Evolutionary conservation across 2,888 invertebrate species (phyloP).

Genomic region (Drosophila neotestacea): DNA sequence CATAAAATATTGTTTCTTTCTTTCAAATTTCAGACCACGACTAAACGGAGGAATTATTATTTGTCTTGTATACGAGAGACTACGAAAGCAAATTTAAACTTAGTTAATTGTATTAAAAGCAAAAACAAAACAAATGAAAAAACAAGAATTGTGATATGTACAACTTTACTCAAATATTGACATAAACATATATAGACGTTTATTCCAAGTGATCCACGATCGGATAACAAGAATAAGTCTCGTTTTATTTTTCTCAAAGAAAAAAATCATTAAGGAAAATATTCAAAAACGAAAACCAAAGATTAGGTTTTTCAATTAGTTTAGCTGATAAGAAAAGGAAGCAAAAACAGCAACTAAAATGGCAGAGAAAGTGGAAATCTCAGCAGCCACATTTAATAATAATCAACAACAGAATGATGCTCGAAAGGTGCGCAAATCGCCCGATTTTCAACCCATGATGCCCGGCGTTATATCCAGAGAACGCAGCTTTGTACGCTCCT

Average conservation of each 20-base stretch:
- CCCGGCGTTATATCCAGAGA: slow-evolving; percentile 88
- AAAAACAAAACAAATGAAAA: slow-evolving; percentile 28
- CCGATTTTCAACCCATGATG: slow-evolving; percentile 82
- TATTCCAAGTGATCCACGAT: slow-evolving; percentile 53
- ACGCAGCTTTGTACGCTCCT: slow-evolving; percentile 89
- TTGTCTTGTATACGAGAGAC: slow-evolving; percentile 59
- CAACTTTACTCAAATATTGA: slow-evolving; percentile 81
- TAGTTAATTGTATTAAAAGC: slow-evolving; percentile 60
- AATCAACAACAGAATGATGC: slow-evolving; percentile 75
- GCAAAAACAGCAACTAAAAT: slow-evolving; percentile 59
- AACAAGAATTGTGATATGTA: slow-evolving; percentile 76
- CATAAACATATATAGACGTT: slow-evolving; percentile 63
- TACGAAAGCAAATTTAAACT: slow-evolving; percentile 54
- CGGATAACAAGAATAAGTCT: slow-evolving; percentile 31
- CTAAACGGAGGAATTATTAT: slow-evolving; percentile 41
- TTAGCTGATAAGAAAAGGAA: slow-evolving; percentile 42
- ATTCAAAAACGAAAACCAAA: slow-evolving; percentile 56
- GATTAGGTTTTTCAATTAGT: slow-evolving; percentile 68
- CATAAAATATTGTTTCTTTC: neutral
- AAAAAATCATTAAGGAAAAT: slow-evolving; percentile 6
- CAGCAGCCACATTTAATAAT: slow-evolving; percentile 65
- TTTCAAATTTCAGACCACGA: slow-evolving; percentile 65
- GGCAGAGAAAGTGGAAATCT: slow-evolving; percentile 84
- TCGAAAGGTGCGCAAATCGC: slow-evolving; percentile 83
- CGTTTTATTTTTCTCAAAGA: slow-evolving; percentile 16